phyloP scores from a whole-genome alignment of 1,140 invertebrate genomes.

The Drosophila jambulina region DNA sequence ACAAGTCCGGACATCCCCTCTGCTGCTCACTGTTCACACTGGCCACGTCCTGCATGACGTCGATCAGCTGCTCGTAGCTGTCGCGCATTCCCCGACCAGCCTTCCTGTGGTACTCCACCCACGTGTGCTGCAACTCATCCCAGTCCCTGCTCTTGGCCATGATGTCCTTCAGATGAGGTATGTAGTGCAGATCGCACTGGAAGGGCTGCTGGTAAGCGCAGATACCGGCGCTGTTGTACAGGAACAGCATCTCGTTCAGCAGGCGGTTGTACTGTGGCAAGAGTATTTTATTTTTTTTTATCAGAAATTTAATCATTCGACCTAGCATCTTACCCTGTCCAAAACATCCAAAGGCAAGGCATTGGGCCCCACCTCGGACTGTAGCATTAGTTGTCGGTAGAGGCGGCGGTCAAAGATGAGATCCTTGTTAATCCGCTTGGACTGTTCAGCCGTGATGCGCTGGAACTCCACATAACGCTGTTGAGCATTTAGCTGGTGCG shows the following conservation, averaged over 20 bases:
- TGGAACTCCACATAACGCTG: constrained; percentile 92
- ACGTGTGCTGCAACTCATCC: constrained; percentile 93
- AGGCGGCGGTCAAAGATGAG: constrained; percentile 89
- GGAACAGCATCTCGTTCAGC: constrained; percentile 94
- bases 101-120: constrained; percentile 94
- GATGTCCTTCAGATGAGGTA: constrained; percentile 90
- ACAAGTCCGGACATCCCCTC: no score
- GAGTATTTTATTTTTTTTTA: no score
- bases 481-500: constrained; percentile 86
- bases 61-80: constrained; percentile 92
- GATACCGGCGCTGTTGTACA: constrained; percentile 94
- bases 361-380: constrained; percentile 93
- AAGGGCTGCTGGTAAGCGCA: constrained; percentile 94
- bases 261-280: constrained; percentile 91
- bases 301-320: no score
- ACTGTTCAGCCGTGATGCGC: constrained; percentile 90
- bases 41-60: constrained; percentile 94
- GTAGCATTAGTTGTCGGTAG: constrained; percentile 90
- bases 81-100: constrained; percentile 92
- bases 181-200: constrained; percentile 91
- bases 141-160: constrained; percentile 92
- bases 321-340: constrained; percentile 89
- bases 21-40: constrained; percentile 91
- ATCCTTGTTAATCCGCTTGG: constrained; percentile 88
- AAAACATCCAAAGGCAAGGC: constrained; percentile 93